A percentile compares a stretch with the other conserved stretches of the same genome.
These are phyloP conservation scores for Coptodon rendalli DNA, from an alignment of 2,113 vertebrate genomes.

Conservation along the genomic window DNA sequence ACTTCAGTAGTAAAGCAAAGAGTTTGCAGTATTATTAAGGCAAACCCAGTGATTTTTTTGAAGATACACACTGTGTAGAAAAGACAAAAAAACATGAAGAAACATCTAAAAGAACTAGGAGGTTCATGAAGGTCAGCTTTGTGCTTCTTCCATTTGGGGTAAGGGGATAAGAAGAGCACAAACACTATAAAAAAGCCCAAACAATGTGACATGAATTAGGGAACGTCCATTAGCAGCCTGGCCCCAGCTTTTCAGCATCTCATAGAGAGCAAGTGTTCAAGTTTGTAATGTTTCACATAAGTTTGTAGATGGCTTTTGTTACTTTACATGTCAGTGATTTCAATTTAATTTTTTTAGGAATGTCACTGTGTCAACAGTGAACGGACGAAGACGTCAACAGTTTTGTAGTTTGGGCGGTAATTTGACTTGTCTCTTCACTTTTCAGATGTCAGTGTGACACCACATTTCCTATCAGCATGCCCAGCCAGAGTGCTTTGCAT, in stretches of 20 bases:
- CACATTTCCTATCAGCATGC: not conserved
- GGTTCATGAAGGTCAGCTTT: not conserved
- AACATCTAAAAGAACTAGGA: not conserved
- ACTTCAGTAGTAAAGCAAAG: not conserved
- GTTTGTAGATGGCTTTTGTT: not conserved
- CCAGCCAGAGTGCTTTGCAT: constrained; percentile 8
- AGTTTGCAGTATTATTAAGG: not conserved
- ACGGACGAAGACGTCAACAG: not conserved
- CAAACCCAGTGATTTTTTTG: not conserved
- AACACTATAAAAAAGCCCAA: not conserved
- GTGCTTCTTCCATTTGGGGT: not conserved
- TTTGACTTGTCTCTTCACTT: not conserved
- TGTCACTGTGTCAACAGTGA: not conserved
- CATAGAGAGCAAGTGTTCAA: not conserved
- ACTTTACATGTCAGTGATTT: not conserved
- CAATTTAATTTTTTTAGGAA: not conserved
- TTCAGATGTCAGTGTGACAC: not conserved
- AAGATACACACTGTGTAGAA: not conserved
- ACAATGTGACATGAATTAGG: not conserved
- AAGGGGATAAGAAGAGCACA: not conserved
- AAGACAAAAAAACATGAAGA: not conserved
- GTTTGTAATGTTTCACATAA: not conserved
- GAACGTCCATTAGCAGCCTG: not conserved
- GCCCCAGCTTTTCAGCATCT: not conserved
- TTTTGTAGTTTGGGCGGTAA: not conserved